These are phyloP conservation scores for Pelochelys cantorii DNA, from an alignment of 2,797 vertebrate species.

Conservation along the genomic window DNA sequence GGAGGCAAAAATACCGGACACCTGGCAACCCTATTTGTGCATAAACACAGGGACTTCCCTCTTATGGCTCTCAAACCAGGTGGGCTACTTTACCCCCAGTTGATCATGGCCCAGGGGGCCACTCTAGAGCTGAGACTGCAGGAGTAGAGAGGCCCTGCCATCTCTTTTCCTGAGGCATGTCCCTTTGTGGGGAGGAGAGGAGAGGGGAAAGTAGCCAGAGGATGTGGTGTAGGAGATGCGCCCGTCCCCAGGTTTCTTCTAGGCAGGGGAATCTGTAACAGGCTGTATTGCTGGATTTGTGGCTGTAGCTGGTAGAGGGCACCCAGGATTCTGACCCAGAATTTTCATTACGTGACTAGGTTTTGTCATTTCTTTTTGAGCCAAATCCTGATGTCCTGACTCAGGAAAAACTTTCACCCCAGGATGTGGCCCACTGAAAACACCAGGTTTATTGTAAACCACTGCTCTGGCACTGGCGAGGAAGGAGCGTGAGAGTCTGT, in stretches of 20 bases:
- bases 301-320: rapidly evolving
- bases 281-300: background rate
- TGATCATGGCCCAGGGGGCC: background rate
- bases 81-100: background rate
- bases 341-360: background rate
- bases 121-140: background rate
- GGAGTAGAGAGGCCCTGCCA: background rate
- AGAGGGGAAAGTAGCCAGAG: background rate
- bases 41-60: background rate
- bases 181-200: background rate
- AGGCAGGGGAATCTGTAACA: background rate
- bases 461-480: background rate
- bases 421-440: background rate
- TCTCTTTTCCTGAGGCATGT: background rate
- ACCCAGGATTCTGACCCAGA: rapidly evolving
- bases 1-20: too few relatives aligned
- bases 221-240: background rate
- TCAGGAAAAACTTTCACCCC: background rate
- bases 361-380: rapidly evolving
- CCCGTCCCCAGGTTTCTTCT: background rate
- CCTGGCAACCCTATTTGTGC: background rate
- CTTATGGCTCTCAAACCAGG: background rate
- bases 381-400: rapidly evolving
- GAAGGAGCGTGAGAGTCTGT: rapidly evolving
- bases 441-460: background rate